These are phyloP conservation scores for Tuta absoluta DNA, from an alignment of 2,888 invertebrate genomes.

Conservation along the genomic window DNA sequence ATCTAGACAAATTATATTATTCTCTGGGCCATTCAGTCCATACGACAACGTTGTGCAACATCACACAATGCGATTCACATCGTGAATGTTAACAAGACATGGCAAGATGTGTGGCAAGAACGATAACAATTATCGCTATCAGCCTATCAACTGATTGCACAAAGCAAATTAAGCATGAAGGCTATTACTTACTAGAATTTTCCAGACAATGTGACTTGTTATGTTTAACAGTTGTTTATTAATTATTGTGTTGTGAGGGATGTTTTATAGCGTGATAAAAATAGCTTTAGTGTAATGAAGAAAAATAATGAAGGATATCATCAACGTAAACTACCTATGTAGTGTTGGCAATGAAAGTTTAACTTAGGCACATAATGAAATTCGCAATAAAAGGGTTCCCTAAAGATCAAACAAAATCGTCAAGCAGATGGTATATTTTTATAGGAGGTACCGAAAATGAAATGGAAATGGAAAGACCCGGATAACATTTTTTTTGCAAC, in stretches of 20 bases:
- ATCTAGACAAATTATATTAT: not conserved
- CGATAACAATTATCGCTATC: constrained; percentile 12
- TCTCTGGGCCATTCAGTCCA: not conserved
- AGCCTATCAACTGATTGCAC: not conserved
- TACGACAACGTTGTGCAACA: not conserved
- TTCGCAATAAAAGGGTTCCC: too few relatives aligned
- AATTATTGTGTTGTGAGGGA: not conserved
- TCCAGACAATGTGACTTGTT: constrained; percentile 12
- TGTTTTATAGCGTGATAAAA: not conserved
- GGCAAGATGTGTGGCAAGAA: constrained; percentile 17
- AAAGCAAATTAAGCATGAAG: constrained; percentile 9
- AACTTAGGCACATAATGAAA: too few relatives aligned
- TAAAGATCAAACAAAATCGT: too few relatives aligned
- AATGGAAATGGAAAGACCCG: too few relatives aligned
- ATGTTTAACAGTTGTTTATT: not conserved
- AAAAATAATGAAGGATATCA: too few relatives aligned
- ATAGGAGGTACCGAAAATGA: too few relatives aligned
- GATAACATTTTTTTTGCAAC: too few relatives aligned
- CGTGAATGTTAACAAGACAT: constrained; percentile 9
- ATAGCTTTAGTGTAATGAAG: not conserved
- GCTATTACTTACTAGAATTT: constrained; percentile 14
- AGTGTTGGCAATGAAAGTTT: too few relatives aligned
- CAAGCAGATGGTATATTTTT: too few relatives aligned
- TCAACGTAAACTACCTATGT: too few relatives aligned
- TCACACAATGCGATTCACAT: not conserved